Conservation (phyloP, 2,113 vertebrate species). For the Gavia stellata region DNA sequence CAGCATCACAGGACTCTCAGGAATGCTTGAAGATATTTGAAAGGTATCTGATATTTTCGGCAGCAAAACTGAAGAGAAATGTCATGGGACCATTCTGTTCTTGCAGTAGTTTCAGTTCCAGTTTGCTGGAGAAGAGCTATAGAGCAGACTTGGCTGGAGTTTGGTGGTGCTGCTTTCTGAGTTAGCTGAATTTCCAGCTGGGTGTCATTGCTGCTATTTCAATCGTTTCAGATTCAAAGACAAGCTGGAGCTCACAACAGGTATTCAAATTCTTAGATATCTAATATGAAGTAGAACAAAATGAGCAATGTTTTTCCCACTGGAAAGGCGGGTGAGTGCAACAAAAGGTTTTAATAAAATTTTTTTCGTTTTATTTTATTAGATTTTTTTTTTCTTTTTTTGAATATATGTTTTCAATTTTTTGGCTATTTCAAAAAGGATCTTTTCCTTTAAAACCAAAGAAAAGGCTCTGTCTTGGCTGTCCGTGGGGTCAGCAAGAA, state of each 20-base stretch:
- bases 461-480: background rate
- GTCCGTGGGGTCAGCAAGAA: background rate
- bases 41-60: background rate
- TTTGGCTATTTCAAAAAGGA: background rate
- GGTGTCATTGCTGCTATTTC: background rate
- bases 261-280: background rate
- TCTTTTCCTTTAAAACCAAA: background rate
- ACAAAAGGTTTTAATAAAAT: background rate
- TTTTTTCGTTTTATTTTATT: background rate
- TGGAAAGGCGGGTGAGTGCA: background rate
- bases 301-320: background rate
- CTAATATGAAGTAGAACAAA: background rate
- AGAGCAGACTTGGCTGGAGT: background rate
- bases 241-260: background rate
- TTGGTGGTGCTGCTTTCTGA: background rate
- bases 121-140: background rate
- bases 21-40: background rate
- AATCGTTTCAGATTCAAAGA: background rate
- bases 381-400: background rate
- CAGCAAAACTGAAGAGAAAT: background rate
- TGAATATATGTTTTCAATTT: background rate
- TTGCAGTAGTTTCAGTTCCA: background rate
- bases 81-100: background rate
- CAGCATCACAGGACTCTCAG: background rate
- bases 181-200: background rate